A percentile compares a stretch with the other conserved stretches of the same genome.
These are phyloP conservation scores for Pithys albifrons DNA, from an alignment of 2,113 vertebrate genomes.

Conservation along the genomic window DNA sequence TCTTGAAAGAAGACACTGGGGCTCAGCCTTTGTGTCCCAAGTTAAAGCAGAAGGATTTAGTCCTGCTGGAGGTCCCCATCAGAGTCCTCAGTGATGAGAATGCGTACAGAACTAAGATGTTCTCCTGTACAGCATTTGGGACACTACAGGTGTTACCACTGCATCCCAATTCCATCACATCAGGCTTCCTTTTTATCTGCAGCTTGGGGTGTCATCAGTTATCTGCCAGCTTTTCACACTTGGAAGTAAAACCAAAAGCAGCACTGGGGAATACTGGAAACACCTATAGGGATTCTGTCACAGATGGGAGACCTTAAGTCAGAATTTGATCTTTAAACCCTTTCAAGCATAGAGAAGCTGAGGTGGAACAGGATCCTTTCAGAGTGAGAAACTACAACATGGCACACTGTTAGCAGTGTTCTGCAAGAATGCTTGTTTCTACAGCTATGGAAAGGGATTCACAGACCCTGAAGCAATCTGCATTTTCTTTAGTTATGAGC, in stretches of 20 bases:
- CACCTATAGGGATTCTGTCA: not conserved
- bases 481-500: not conserved
- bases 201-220: not conserved
- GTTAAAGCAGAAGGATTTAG: not conserved
- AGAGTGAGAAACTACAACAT: fast-evolving
- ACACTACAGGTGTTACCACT: not conserved
- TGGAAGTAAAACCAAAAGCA: not conserved
- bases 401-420: not conserved
- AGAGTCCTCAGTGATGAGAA: not conserved
- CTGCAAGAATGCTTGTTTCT: not conserved
- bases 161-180: not conserved
- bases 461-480: not conserved
- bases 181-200: not conserved
- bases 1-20: not conserved
- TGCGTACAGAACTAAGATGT: fast-evolving
- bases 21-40: not conserved
- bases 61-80: not conserved
- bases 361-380: not conserved
- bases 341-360: not conserved
- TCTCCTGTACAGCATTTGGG: not conserved
- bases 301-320: not conserved
- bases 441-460: not conserved
- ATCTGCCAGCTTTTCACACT: not conserved
- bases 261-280: not conserved
- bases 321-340: not conserved